phyloP scores from a whole-genome alignment of 1,140 invertebrate genomes.

The Magallana gigas region DNA sequence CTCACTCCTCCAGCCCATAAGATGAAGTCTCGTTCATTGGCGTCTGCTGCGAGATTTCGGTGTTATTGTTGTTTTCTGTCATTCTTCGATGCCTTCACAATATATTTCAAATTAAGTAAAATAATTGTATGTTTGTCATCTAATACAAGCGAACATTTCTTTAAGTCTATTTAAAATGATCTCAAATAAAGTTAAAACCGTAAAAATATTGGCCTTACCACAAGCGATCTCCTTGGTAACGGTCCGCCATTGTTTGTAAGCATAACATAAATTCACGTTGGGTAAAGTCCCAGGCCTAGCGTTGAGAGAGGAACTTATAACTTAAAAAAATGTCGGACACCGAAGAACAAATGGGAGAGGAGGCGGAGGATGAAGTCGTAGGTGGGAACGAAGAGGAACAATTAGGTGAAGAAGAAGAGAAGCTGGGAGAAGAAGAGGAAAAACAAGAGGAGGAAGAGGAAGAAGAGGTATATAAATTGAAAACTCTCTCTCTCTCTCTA shows the following conservation, averaged over 20 bases:
- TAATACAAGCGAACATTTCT: neutral
- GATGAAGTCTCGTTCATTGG: slow-evolving; percentile 18
- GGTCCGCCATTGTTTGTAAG: slow-evolving; percentile 71
- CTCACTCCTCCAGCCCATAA: slow-evolving; percentile 34
- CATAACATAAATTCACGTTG: slow-evolving; percentile 56
- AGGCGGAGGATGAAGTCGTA: slow-evolving; percentile 58
- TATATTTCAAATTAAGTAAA: neutral
- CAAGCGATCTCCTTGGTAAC: slow-evolving; percentile 68
- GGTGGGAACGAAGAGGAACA: slow-evolving; percentile 57
- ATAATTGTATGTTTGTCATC: neutral
- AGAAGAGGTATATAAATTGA: slow-evolving; percentile 58
- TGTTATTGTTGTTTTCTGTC: neutral
- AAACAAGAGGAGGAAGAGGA: slow-evolving; percentile 67
- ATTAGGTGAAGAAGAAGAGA: slow-evolving; percentile 60
- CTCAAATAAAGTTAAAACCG: neutral
- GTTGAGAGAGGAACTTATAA: neutral
- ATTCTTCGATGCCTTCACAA: too few relatives aligned
- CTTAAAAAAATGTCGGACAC: slow-evolving; percentile 59
- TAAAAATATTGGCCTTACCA: neutral
- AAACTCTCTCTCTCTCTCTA: neutral
- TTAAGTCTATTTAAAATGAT: neutral
- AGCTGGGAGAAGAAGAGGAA: slow-evolving; percentile 64
- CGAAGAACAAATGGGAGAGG: slow-evolving; percentile 64
- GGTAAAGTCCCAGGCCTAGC: neutral
- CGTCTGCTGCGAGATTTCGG: slow-evolving; percentile 30